phyloP scores from a whole-genome alignment of 2,888 invertebrate species.

The Phalera bucephala region DNA sequence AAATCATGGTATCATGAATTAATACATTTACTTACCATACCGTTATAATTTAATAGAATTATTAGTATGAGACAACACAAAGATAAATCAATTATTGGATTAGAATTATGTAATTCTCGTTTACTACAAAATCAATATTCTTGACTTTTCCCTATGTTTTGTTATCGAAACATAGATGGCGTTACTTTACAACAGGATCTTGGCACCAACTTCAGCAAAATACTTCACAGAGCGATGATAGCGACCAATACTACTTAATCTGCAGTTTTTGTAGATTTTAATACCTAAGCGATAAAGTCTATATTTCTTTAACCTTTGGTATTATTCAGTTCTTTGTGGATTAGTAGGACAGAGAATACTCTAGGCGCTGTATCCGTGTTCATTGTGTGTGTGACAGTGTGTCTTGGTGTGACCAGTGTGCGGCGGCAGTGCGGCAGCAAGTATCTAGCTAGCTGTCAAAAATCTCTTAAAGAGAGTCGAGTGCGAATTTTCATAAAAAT shows the following conservation, averaged over 20 bases:
- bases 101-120: too few relatives aligned
- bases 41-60: too few relatives aligned
- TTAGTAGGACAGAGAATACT: neutral
- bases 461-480: conserved; percentile 44
- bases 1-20: too few relatives aligned
- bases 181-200: conserved; percentile 11
- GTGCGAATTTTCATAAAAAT: conserved; percentile 59
- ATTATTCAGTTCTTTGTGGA: neutral
- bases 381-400: conserved; percentile 18
- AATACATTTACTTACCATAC: too few relatives aligned
- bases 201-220: too few relatives aligned
- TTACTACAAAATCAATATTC: conserved; percentile 24
- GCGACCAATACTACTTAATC: too few relatives aligned
- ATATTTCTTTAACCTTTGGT: conserved; percentile 1
- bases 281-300: neutral
- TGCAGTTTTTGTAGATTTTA: too few relatives aligned
- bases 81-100: too few relatives aligned
- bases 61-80: too few relatives aligned
- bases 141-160: conserved; percentile 10
- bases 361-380: neutral
- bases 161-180: conserved; percentile 35
- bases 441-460: conserved; percentile 63
- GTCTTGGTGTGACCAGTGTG: conserved; percentile 17
- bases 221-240: too few relatives aligned
- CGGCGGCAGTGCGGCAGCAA: conserved; percentile 44